Conservation (phyloP, 2,113 vertebrate genomes). For the Trogon surrucura region DNA sequence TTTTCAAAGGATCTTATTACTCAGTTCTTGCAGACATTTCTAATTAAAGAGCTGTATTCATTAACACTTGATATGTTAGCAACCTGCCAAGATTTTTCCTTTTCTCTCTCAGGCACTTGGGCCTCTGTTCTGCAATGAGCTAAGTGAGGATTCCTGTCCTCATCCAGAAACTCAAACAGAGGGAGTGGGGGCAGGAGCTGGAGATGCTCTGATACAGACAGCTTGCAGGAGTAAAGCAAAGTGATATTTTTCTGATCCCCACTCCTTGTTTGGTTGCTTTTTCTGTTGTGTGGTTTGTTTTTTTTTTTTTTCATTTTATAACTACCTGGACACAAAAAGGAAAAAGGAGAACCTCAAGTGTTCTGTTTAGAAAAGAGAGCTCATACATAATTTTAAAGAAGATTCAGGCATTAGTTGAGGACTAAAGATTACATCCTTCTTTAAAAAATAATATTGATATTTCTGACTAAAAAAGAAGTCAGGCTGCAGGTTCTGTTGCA, state of each 20-base stretch:
- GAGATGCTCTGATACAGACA: not conserved
- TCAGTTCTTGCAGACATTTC: conserved; percentile 47
- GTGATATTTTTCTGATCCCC: not conserved
- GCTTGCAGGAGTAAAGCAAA: not conserved
- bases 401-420: not conserved
- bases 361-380: not conserved
- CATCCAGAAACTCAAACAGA: not conserved
- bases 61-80: conserved; percentile 64
- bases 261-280: not conserved
- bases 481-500: not conserved
- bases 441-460: not conserved
- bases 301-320: not conserved
- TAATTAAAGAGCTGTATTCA: conserved; percentile 67
- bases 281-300: no score
- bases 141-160: not conserved
- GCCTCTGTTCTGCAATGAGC: not conserved
- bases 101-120: conserved; percentile 33
- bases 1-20: conserved; percentile 57
- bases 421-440: not conserved
- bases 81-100: conserved; percentile 43
- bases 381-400: not conserved
- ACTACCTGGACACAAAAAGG: not conserved
- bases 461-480: not conserved
- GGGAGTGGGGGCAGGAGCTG: not conserved
- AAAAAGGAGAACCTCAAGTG: not conserved